A percentile compares a stretch with the other conserved stretches of the same genome.
These are phyloP conservation scores for Tinamus major DNA, from an alignment of 2,797 vertebrate species.

Conservation along the genomic window DNA sequence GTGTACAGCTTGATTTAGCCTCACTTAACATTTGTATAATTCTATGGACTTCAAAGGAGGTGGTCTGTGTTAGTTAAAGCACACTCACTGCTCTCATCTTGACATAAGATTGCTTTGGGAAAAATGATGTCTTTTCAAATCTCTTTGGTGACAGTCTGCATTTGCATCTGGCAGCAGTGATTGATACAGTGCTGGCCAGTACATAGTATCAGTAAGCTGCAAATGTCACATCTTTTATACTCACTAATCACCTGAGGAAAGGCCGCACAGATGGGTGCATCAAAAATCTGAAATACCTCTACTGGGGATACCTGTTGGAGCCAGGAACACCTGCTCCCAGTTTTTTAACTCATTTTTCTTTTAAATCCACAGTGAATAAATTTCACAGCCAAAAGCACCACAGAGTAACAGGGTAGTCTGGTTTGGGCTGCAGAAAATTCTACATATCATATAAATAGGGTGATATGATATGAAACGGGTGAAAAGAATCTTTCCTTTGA, in stretches of 20 bases:
- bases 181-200: slow-evolving; percentile 34
- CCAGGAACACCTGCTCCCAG: slow-evolving; percentile 12
- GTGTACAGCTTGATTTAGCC: not conserved
- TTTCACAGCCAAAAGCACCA: not conserved
- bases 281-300: not conserved
- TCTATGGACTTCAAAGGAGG: not conserved
- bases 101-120: slow-evolving; percentile 52
- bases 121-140: slow-evolving; percentile 35
- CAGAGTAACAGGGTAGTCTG: not conserved
- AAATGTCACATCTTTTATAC: slow-evolving; percentile 62
- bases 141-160: slow-evolving; percentile 6
- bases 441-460: not conserved
- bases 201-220: slow-evolving; percentile 28
- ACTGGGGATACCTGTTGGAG: not conserved
- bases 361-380: not conserved
- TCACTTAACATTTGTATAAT: slow-evolving; percentile 10
- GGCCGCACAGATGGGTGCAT: slow-evolving; percentile 7
- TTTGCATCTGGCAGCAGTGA: slow-evolving; percentile 61
- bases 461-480: not conserved
- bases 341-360: not conserved
- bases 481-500: not conserved
- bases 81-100: slow-evolving; percentile 17
- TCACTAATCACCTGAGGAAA: slow-evolving; percentile 53
- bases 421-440: not conserved
- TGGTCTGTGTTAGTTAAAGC: not conserved